Conservation (phyloP, 1,140 invertebrate species). For the Contarinia nasturtii region DNA sequence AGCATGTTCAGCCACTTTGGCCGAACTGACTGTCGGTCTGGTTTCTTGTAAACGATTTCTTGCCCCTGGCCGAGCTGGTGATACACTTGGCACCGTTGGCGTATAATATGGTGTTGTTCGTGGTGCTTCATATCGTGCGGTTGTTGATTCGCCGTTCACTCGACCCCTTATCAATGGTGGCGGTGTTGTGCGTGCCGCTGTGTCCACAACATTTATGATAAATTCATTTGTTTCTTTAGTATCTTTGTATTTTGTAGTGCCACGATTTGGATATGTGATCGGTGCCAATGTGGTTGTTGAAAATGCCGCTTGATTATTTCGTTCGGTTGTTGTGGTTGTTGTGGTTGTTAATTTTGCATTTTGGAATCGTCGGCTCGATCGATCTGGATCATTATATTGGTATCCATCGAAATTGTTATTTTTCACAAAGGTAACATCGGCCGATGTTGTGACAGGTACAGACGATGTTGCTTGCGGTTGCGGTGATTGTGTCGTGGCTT, state of each 20-base stretch:
- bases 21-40: conserved; percentile 12
- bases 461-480: neutral
- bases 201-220: neutral
- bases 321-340: neutral
- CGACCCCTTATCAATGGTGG: neutral
- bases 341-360: too few relatives aligned
- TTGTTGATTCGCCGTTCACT: conserved; percentile 8
- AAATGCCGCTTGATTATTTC: too few relatives aligned
- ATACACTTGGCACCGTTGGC: conserved; percentile 3
- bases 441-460: too few relatives aligned
- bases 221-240: too few relatives aligned
- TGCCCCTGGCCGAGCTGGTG: conserved; percentile 13
- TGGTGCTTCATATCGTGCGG: conserved; percentile 14
- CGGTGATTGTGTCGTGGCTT: neutral
- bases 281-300: too few relatives aligned
- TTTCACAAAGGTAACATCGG: neutral
- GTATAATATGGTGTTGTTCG: conserved; percentile 21
- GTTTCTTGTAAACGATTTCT: conserved; percentile 10
- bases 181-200: neutral
- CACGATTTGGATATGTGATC: too few relatives aligned
- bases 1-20: conserved; percentile 18
- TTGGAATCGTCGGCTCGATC: neutral
- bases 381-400: neutral
- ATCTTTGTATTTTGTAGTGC: too few relatives aligned
- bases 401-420: neutral